Evolutionary conservation across 2,888 invertebrate genomes (phyloP), one percentile per base, ranked within the genome.

Genomic region (Dynastes maya): DNA sequence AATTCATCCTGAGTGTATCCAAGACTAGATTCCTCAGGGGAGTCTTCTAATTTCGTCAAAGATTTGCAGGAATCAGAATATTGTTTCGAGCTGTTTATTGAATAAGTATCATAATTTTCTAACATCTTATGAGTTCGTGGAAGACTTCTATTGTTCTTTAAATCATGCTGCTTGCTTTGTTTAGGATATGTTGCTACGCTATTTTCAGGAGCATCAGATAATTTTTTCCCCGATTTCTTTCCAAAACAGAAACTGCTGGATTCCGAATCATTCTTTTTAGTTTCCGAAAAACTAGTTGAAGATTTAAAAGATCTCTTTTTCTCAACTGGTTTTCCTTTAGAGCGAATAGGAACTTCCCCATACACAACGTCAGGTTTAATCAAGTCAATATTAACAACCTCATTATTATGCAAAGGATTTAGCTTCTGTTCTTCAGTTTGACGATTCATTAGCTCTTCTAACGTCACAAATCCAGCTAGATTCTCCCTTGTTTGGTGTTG

Each of bases 361-460:
- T 92, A 92, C 79, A 92, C 91, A 63, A 92, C 91, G 83, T 92
- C 92, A 5, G 91, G 90, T 82, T 90, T 90, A 80, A 91, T 88
- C 72, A 86, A 82, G 80, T 86, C 87, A 70, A 87, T 64, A 49
- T 79, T 79, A 22, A 84, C 81, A 72, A 84, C 82, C 78, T 86
- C 85, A 70, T 85, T 85, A 40, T 85, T 75, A 45, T 81, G 81
- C 8, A 80, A 83, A 1, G 87, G 87, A 83, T 88, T 88, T 76
- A 91, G 90, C 82, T 91, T 91, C 29, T 91, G 90, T 85, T 95
- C 95, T 86, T 95, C 94, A 81, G 92, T 93, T 87, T 95, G 95
- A 82, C 94, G 92, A 82, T 93, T 92, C 95, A 95, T 95, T 85
- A 96, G 91, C 89, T 95, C 94, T 86, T 95, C 94, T 45, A 95